A percentile compares a stretch with the other conserved stretches of the same genome.
phyloP scores from a whole-genome alignment of 2,797 vertebrate genomes.

The Todus mexicanus region DNA sequence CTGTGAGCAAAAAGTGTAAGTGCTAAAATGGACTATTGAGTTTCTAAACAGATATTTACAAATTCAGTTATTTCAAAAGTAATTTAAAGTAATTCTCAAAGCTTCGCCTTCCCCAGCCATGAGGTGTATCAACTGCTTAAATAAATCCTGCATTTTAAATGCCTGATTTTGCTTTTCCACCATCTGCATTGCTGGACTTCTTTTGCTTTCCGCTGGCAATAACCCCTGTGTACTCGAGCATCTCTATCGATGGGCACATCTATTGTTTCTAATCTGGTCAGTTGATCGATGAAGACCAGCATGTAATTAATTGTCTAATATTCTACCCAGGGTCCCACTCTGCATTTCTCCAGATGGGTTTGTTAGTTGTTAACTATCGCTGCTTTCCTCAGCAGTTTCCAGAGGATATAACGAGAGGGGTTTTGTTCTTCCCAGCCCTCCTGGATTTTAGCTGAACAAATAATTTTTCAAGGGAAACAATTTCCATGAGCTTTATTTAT shows the following conservation, averaged over 20 bases:
- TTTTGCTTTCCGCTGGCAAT: not conserved
- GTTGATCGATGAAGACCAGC: conserved; percentile 20
- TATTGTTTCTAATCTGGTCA: conserved; percentile 53
- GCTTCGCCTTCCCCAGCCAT: not conserved
- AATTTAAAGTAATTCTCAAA: not conserved
- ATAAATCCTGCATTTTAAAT: not conserved
- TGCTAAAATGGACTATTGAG: fast-evolving
- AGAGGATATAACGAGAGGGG: not conserved
- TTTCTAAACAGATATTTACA: not conserved
- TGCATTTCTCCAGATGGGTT: not conserved
- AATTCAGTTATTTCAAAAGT: not conserved
- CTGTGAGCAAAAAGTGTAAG: not conserved
- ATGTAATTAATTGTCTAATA: conserved; percentile 44
- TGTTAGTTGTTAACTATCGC: not conserved
- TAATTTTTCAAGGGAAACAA: not conserved
- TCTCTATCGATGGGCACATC: not conserved
- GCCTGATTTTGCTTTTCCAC: not conserved
- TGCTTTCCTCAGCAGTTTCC: not conserved
- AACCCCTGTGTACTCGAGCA: not conserved
- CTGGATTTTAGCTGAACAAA: not conserved
- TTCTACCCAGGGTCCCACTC: not conserved
- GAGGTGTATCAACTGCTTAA: not conserved
- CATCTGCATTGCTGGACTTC: not conserved
- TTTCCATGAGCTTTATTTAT: not conserved
- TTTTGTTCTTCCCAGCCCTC: not conserved